Conservation (phyloP, 2,113 vertebrate species). For the Zosterops borbonicus region DNA sequence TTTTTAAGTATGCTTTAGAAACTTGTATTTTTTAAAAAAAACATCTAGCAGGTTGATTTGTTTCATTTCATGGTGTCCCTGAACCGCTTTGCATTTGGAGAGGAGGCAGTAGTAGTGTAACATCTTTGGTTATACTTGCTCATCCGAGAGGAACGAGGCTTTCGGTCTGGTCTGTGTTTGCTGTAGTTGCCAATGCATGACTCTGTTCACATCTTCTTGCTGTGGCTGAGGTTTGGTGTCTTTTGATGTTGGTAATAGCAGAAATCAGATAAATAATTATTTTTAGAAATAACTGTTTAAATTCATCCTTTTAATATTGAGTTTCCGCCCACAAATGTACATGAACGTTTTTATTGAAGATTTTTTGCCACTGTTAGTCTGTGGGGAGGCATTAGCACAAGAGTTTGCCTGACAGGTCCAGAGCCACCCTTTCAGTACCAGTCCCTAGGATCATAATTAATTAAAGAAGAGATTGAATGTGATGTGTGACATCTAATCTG, state of each 20-base stretch:
- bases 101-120: background rate
- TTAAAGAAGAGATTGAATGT: background rate
- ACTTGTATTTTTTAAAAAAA: background rate
- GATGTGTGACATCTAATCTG: background rate
- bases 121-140: background rate
- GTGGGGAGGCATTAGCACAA: background rate
- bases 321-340: background rate
- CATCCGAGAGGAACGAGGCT: background rate
- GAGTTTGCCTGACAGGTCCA: background rate
- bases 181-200: background rate
- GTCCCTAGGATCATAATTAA: background rate
- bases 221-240: background rate
- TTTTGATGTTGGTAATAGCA: background rate
- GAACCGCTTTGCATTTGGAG: background rate
- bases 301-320: background rate
- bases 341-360: background rate
- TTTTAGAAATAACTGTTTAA: background rate
- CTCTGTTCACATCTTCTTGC: background rate
- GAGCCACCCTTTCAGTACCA: background rate
- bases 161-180: background rate
- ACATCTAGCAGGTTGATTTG: background rate
- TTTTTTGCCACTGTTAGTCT: background rate
- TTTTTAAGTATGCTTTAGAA: constrained; percentile 20
- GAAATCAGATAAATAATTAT: background rate
- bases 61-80: background rate